Conservation (phyloP, 2,888 invertebrate species). For the Euplagia quadripunctaria region DNA sequence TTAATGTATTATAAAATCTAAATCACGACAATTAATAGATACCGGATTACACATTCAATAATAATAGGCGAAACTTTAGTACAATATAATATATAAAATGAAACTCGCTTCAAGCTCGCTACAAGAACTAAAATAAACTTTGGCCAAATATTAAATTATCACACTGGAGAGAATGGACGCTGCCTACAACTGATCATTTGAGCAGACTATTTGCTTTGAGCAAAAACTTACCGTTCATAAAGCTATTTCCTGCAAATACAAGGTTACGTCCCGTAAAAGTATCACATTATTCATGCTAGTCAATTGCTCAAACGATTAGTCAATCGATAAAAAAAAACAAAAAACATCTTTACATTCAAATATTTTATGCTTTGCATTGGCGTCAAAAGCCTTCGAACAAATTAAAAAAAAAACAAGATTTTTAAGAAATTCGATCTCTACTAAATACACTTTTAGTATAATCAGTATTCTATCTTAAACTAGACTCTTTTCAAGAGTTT, state of each 20-base stretch:
- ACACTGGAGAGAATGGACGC: slow-evolving; percentile 64
- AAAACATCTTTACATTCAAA: slow-evolving; percentile 27
- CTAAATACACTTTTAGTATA: slow-evolving; percentile 51
- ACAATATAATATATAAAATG: slow-evolving; percentile 42
- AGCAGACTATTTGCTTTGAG: slow-evolving; percentile 44
- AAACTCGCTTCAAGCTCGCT: slow-evolving; percentile 63
- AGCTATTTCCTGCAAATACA: slow-evolving; percentile 19
- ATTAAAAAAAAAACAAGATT: slow-evolving; percentile 33
- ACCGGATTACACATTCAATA: slow-evolving; percentile 25
- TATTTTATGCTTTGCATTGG: slow-evolving; percentile 43
- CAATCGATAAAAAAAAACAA: slow-evolving; percentile 36
- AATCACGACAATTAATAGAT: slow-evolving; percentile 32
- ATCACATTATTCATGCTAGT: slow-evolving; percentile 27
- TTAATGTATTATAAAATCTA: slow-evolving; percentile 23
- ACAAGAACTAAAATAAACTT: slow-evolving; percentile 78
- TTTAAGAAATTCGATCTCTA: slow-evolving; percentile 54
- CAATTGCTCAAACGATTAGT: slow-evolving; percentile 39
- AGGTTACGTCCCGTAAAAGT: slow-evolving; percentile 22
- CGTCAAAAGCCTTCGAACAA: slow-evolving; percentile 27
- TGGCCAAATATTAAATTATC: slow-evolving; percentile 75
- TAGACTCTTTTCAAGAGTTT: slow-evolving; percentile 71
- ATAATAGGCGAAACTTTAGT: slow-evolving; percentile 29
- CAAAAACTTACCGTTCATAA: slow-evolving; percentile 20
- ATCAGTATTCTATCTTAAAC: slow-evolving; percentile 55
- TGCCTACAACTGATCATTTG: slow-evolving; percentile 40